Evolutionary conservation across 2,113 vertebrate species (phyloP), one percentile per base, ranked within the genome.

Genomic region (Amblyornis subalaris): DNA sequence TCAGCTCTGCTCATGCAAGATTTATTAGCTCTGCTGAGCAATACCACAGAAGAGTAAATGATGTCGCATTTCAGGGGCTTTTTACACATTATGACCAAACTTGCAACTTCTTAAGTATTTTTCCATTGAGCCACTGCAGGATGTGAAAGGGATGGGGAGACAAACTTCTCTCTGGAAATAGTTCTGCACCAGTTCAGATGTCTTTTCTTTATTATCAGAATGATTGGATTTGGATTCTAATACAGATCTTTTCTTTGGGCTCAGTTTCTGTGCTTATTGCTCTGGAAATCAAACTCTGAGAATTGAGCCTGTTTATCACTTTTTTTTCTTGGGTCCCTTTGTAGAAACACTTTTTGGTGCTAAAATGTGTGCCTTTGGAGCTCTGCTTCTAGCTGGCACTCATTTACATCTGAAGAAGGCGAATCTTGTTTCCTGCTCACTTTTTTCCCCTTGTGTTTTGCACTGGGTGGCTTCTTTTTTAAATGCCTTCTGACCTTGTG

Each of bases 21-120:
- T 98, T 98, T 98, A 98, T 98, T 98, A 98, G 98, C 97, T 98
- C 97, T 98, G 97, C 97, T 97, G 96, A 98, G 96, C 97, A 98
- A 97, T 98, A 94, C 73, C 97, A 98, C 97, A 92, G 75, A 97
- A 97, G 97, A 97, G 97, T 98, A 98, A 98, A 98, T 98, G 98
- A 98, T 98, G 98, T 97, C 96, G 97, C 97, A 91, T 98, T 98
- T 97, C 97, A 97, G 96, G 96, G 96, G 97, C 94, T 97, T 98
- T 98, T 98, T 97, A 97, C 96, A 96, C 96, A 93, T 97, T 97
- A 98, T 96, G 96, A 96, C 96, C 94, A 96, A 98, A 97, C 95
- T 98, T 94, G 73, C 88, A 93, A 95, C 94, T 96, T 96, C 93
- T 96, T 86, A 92, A 94, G 86, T 87, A 94, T 96, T 97, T 94